Evolutionary conservation across 2,797 vertebrate genomes (phyloP), one percentile per base, ranked within the genome.

Genomic region (Pelochelys cantorii): DNA sequence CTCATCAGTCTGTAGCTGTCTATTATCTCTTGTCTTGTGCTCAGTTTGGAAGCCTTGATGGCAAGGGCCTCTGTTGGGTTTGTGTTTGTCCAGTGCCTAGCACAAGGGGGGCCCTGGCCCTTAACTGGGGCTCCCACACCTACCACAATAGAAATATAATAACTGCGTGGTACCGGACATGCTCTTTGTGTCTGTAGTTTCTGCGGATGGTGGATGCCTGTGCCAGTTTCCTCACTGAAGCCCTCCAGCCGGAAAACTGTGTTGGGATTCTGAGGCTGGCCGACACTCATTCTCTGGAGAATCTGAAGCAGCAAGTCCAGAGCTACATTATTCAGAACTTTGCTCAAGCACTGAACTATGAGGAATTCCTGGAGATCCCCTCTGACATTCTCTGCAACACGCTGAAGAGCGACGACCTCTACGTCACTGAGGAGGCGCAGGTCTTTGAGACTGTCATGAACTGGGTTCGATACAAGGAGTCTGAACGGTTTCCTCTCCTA

Each of bases 181-280:
- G 54, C 37, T 54, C 57, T 90, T 86, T 97, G 59, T 93, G 84
- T 57, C 82, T 91, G 59, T 93, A 99, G 99, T 99, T 99, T 95
- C 97, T 99, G 29, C 98, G 99, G 83, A 98, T 99, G 97, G 99
- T 99, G 57, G 99, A 99, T 11, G 99, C 99, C 2, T 99, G 99
- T 55, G 97, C 99, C 77, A 97, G 92, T 90, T 99, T 99, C 87
- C 98, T 99, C 88, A 98, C 97, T 0, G 99, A 98, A 94, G 99
- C 98, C 3, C 98, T 99, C 81, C 98, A 99, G 53, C 98, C 99
- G 0, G 99, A 99, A 92, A 99, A 99, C 95, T 99, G 99, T 3
- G 97, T 99, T 9, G 99, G 98, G 23, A 98, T 99, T 94, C 97
- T 99, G 84, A 98, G 98, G 83, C 97, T 99, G 92, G 99, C 99